A percentile compares a stretch with the other conserved stretches of the same genome.
phyloP scores from a whole-genome alignment of 2,888 invertebrate species.

The Drosophila meridionalis region DNA sequence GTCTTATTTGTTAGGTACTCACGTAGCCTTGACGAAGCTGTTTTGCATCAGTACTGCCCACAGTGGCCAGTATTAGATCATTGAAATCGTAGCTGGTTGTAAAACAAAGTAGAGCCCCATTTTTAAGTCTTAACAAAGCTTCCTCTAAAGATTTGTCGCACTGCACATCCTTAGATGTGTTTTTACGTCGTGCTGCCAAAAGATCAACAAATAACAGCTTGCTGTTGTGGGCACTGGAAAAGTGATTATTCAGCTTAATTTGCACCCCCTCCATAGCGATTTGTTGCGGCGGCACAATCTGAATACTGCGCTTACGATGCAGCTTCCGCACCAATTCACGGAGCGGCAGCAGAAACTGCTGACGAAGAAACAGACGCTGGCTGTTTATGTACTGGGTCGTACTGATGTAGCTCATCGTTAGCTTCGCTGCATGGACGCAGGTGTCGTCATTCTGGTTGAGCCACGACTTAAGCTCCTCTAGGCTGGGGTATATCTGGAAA shows the following conservation, averaged over 20 bases:
- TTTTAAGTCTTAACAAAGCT: conserved; percentile 64
- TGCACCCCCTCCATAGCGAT: conserved; percentile 67
- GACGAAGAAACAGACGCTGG: conserved; percentile 91
- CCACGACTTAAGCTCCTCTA: conserved; percentile 83
- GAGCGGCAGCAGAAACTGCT: conserved; percentile 92
- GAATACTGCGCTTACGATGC: conserved; percentile 10
- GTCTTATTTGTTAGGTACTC: conserved; percentile 64
- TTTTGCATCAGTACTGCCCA: conserved; percentile 87
- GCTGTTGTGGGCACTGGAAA: conserved; percentile 59
- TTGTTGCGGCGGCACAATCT: neutral
- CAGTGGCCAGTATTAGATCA: conserved; percentile 89
- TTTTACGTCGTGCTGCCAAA: conserved; percentile 50
- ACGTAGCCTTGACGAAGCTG: conserved; percentile 87
- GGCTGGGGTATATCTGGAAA: conserved; percentile 85
- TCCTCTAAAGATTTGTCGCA: conserved; percentile 4
- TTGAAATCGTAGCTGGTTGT: conserved; percentile 88
- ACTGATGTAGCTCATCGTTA: conserved; percentile 86
- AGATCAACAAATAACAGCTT: conserved; percentile 77
- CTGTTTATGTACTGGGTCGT: conserved; percentile 90
- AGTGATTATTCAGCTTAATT: conserved; percentile 71
- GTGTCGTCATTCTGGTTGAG: conserved; percentile 62
- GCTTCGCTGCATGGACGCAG: conserved; percentile 1
- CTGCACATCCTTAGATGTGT: neutral
- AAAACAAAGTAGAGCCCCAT: conserved; percentile 90
- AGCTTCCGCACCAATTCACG: conserved; percentile 84